These are phyloP conservation scores for Palythoa caribaeorum DNA, from an alignment of 92 coral and sea anemone species.

Conservation along the genomic window DNA sequence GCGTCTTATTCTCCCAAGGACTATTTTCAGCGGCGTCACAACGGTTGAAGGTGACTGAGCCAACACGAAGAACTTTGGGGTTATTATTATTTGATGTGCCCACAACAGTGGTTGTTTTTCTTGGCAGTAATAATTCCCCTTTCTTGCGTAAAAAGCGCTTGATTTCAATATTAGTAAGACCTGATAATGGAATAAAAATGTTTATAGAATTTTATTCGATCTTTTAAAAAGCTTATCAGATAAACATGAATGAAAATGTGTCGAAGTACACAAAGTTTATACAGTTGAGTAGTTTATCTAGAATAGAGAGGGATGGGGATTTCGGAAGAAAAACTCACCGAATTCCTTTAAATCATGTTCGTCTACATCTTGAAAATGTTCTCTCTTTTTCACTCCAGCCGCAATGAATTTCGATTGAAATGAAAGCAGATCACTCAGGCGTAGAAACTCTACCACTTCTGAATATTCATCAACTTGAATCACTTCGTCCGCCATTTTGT, in stretches of 20 bases:
- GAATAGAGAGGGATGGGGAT: slow-evolving; percentile 16
- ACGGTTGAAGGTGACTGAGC: slow-evolving; percentile 36
- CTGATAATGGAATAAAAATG: slow-evolving; percentile 15
- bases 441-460: slow-evolving; percentile 23
- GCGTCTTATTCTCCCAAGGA: slow-evolving; percentile 28
- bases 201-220: not conserved
- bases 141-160: slow-evolving; percentile 32
- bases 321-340: slow-evolving; percentile 16
- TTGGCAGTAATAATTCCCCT: slow-evolving; percentile 34
- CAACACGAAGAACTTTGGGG: slow-evolving; percentile 28
- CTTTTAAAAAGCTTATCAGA: slow-evolving; percentile 2
- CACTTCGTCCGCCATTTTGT: not conserved
- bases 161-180: slow-evolving; percentile 5
- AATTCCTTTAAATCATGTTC: slow-evolving; percentile 36
- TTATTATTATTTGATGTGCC: slow-evolving; percentile 20
- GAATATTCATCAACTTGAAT: slow-evolving; percentile 28
- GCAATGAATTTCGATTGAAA: slow-evolving; percentile 29
- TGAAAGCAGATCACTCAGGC: slow-evolving; percentile 32
- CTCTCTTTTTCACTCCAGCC: slow-evolving; percentile 35
- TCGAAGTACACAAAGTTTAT: slow-evolving; percentile 9
- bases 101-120: slow-evolving; percentile 28
- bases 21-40: slow-evolving; percentile 31
- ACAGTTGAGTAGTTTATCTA: slow-evolving; percentile 10
- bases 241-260: slow-evolving; percentile 13
- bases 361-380: slow-evolving; percentile 44